Evolutionary conservation across 2,797 vertebrate species (phyloP), one percentile per base, ranked within the genome.

Genomic region (Muscicapa striata): DNA sequence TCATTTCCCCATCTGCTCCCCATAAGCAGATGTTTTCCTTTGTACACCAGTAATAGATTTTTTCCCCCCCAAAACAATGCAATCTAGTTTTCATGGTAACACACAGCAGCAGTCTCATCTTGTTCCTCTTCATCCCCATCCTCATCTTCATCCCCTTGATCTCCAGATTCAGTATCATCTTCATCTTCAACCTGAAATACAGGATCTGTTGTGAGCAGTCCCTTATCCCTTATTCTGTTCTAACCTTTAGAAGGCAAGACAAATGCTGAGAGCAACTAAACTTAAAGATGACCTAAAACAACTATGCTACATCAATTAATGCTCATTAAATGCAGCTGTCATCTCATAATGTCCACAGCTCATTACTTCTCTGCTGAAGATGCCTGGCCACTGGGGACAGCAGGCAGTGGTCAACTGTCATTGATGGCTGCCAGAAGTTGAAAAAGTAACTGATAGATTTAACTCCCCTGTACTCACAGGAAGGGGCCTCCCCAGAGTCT

Each of bases 141-240:
- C 63, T 98, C 98, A 8, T 99, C 98, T 11, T 98, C 99, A 13
- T 99, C 99, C 0, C 98, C 98, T 91, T 98, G 99, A 95, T 99
- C 99, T 97, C 98, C 98, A 38, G 98, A 97, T 68, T 99, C 99
- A 38, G 98, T 98, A 86, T 99, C 99, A 70, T 99, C 99, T 78
- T 99, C 99, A 96, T 99, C 99, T 96, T 99, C 99, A 95, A 99
- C 98, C 99, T 99, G 96, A 78, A 94, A 57, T 6, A 30, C 15
- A 38, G 73, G 14, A 76, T 8, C 2, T 11, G 3, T 32, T n/a
- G 40, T 86, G 24, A 95, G 49, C 76, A 43, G 8, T 18, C 38
- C 38, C 29, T 46, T 46, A 80, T 20, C 54, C 15, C 45, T 59
- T 58, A 22, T 6, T 61, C 36, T 10, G 15, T 51, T 29, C 11